A percentile compares a stretch with the other conserved stretches of the same genome.
Conservation (phyloP, 2,888 invertebrate species). For the Conistra vaccinii region DNA sequence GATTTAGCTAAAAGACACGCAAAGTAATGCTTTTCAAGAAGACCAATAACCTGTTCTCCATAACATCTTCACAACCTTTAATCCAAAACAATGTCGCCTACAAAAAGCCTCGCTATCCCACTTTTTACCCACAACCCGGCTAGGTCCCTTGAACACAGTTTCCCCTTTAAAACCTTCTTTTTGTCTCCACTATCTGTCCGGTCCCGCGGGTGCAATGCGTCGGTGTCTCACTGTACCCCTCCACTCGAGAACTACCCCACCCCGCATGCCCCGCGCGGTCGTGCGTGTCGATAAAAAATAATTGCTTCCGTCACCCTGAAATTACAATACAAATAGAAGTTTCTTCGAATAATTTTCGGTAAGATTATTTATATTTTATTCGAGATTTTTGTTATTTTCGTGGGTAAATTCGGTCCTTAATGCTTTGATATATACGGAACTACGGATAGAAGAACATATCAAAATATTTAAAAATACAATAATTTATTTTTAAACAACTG, state of each 20-base stretch:
- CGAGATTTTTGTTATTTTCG: background rate
- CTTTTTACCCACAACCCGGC: conserved; percentile 46
- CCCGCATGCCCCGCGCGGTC: conserved; percentile 71
- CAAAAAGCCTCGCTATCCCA: conserved; percentile 31
- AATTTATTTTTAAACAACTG: background rate
- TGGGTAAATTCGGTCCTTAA: background rate
- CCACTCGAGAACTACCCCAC: conserved; percentile 52
- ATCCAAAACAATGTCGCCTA: conserved; percentile 17
- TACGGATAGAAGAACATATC: no score
- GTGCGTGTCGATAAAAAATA: conserved; percentile 90
- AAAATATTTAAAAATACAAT: background rate
- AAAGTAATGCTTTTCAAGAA: background rate
- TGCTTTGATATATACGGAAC: no score
- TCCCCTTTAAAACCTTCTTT: conserved; percentile 80
- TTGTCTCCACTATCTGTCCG: conserved; percentile 74
- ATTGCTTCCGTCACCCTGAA: conserved; percentile 86
- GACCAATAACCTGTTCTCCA: no score
- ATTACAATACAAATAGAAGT: conserved; percentile 80
- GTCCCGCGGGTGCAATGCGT: conserved; percentile 89
- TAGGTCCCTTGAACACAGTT: conserved; percentile 71
- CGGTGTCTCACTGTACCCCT: conserved; percentile 75
- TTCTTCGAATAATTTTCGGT: conserved; percentile 68
- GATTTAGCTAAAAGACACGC: background rate
- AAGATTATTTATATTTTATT: conserved; percentile 21
- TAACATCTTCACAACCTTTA: background rate